Evolutionary conservation across 2,113 vertebrate genomes (phyloP), one percentile per base, ranked within the genome.

Genomic region (Junco hyemalis): DNA sequence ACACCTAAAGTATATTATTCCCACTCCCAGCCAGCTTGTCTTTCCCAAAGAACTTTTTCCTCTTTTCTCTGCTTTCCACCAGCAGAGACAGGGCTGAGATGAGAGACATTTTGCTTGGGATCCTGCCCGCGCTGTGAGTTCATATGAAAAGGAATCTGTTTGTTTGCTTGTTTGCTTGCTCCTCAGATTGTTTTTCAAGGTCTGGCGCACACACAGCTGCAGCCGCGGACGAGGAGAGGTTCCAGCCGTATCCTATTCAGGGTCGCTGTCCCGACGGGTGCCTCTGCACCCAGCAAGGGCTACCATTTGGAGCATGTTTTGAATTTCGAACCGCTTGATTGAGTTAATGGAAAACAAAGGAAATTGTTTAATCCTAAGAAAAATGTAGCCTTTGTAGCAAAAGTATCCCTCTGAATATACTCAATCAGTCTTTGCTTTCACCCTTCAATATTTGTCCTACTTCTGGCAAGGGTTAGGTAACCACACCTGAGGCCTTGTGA

Each of bases 91-190:
- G 53, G 72, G 56, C 51, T 95, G 80, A 92, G 88, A 93, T 74
- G 90, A 92, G 81, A 96, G 85, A 88, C 80, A 71, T 94, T 76
- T 94, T 93, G 60, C 60, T 93, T 97, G 96, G 93, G 94, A 92
- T 96, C 68, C 85, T 95, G 95, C 95, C 96, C 6, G 0, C 5
- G 15, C 64, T 92, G 70, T 93, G 90, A 97, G 88, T 95, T 94
- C 92, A 90, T 95, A 90, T 56, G 72, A 96, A 90, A 96, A 95
- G 76, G 94, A 96, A 95, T 96, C 92, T 95, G 86, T 94, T 95
- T 95, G 84, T 87, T 95, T 96, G 90, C 93, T 94, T 95, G 91
- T 92, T 91, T 95, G 51, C 81, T 92, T 80, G 54, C 54, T 93
- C 88, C 90, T 95, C 81, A 82, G 92, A 94, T 88, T 93, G 92